A percentile compares a stretch with the other conserved stretches of the same genome.
These are phyloP conservation scores for Diarsia rubi DNA, from an alignment of 2,888 invertebrate species.

Conservation along the genomic window DNA sequence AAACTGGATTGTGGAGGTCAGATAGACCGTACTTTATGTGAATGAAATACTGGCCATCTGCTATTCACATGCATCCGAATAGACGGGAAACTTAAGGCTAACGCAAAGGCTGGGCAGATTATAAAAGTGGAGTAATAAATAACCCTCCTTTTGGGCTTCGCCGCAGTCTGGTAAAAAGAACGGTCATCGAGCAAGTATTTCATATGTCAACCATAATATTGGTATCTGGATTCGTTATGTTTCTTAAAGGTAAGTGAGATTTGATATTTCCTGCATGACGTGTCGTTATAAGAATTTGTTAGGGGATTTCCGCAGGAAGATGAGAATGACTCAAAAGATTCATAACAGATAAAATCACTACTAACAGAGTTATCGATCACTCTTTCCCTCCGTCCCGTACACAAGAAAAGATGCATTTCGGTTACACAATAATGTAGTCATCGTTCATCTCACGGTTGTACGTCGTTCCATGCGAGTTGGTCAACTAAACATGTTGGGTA, in stretches of 20 bases:
- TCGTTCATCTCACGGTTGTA: constrained; percentile 9
- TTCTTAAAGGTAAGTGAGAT: not conserved
- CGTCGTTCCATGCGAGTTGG: constrained; percentile 19
- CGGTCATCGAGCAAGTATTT: not conserved
- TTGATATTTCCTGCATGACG: not conserved
- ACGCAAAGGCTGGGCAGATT: no score
- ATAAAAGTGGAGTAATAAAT: not conserved
- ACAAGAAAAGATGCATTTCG: not conserved
- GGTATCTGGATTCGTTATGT: not conserved
- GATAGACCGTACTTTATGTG: no score
- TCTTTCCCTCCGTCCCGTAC: no score
- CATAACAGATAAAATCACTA: not conserved
- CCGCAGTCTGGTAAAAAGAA: no score
- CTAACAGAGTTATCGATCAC: not conserved
- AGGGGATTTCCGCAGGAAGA: not conserved
- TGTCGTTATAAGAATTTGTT: not conserved
- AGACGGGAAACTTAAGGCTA: no score
- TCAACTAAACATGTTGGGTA: constrained; percentile 45
- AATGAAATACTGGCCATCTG: no score
- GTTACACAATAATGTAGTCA: not conserved
- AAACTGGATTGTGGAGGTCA: no score
- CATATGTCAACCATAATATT: not conserved
- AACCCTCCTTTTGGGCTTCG: no score
- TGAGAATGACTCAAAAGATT: not conserved
- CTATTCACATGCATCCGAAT: no score